Conservation (phyloP, 2,113 vertebrate genomes). For the Piliocolobus tephrosceles region DNA sequence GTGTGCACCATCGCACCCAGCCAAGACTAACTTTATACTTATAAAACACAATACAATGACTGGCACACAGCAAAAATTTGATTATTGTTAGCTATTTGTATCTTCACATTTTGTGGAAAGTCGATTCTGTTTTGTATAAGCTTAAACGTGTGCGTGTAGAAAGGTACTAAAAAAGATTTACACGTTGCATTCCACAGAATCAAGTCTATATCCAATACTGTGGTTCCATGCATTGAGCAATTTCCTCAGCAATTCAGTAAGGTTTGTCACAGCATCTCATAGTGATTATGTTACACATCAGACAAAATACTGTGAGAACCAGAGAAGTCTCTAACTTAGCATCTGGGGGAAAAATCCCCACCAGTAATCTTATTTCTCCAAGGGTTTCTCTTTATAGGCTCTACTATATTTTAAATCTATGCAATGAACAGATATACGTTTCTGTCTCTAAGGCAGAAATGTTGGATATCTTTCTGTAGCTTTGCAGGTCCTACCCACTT, state of each 20-base stretch:
- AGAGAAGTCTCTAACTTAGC: not conserved
- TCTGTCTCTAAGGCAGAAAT: not conserved
- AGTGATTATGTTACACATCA: not conserved
- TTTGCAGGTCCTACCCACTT: not conserved
- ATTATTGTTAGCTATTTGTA: not conserved
- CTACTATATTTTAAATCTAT: constrained; percentile 14
- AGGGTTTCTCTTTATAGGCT: constrained; percentile 2
- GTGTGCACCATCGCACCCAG: no score
- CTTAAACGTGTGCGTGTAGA: not conserved
- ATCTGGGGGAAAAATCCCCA: not conserved
- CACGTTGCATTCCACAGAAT: not conserved
- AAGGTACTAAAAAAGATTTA: not conserved
- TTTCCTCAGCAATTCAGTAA: not conserved
- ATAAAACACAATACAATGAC: not conserved
- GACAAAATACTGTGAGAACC: not conserved
- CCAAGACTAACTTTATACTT: not conserved
- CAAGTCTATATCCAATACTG: not conserved
- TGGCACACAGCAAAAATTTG: not conserved
- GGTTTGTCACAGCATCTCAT: not conserved
- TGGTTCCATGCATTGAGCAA: not conserved
- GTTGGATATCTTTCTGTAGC: not conserved
- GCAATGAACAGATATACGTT: not conserved
- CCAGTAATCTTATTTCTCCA: constrained; percentile 12
- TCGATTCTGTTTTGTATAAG: not conserved
- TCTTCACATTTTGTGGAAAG: not conserved